phyloP scores from a whole-genome alignment of 1,140 invertebrate genomes.

The Gonatopus flavifemur region DNA sequence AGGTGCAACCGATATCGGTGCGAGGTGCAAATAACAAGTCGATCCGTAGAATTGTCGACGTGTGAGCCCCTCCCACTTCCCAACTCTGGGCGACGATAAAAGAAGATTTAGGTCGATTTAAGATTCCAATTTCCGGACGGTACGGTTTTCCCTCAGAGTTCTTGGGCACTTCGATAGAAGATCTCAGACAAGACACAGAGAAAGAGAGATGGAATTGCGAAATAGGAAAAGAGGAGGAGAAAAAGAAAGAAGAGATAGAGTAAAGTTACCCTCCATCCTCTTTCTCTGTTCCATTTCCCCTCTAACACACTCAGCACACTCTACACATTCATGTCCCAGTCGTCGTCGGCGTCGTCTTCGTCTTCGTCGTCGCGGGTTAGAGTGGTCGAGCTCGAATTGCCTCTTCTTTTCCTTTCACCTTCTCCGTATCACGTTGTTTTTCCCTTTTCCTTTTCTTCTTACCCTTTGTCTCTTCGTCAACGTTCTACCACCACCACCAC shows the following conservation, averaged over 20 bases:
- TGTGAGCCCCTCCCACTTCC: not conserved
- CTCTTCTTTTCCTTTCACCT: not conserved
- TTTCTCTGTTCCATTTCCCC: not conserved
- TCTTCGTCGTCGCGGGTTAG: not conserved
- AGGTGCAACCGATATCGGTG: no score
- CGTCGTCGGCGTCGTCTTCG: not conserved
- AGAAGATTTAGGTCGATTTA: slow-evolving; percentile 47
- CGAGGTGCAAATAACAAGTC: no score
- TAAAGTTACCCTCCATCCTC: not conserved
- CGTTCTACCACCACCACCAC: not conserved
- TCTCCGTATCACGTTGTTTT: not conserved
- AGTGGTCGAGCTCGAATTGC: not conserved
- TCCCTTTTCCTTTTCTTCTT: no score
- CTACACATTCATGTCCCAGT: no score
- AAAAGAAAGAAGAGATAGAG: slow-evolving; percentile 15
- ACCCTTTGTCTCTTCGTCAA: not conserved
- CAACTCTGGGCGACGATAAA: slow-evolving; percentile 26
- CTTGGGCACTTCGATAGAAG: slow-evolving; percentile 15
- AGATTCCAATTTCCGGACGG: slow-evolving; percentile 51
- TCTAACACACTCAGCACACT: no score
- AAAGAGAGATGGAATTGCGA: not conserved
- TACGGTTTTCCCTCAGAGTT: no score
- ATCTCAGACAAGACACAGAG: slow-evolving; percentile 14
- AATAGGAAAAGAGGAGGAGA: not conserved
- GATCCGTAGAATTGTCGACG: no score